A percentile compares a stretch with the other conserved stretches of the same genome.
Evolutionary conservation across 2,113 vertebrate genomes (phyloP).

Genomic region (Cinclus cinclus): DNA sequence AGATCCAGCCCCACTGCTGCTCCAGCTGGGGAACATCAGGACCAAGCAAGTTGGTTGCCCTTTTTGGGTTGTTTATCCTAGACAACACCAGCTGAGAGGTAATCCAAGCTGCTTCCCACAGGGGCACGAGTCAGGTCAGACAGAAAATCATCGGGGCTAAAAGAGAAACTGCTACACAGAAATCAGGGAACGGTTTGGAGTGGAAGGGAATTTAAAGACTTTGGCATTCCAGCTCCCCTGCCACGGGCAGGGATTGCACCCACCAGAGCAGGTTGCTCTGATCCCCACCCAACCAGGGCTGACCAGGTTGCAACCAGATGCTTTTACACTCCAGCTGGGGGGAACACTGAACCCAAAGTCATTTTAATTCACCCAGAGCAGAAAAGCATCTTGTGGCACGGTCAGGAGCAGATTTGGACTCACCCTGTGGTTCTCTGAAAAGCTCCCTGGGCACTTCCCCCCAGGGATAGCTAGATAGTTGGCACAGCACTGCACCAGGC

Average conservation of each 20-base stretch:
- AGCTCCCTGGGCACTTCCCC: neutral
- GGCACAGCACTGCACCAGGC: neutral
- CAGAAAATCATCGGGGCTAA: neutral
- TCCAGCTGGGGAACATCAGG: neutral
- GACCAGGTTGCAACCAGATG: neutral
- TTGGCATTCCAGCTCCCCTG: neutral
- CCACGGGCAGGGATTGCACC: neutral
- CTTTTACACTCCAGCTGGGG: neutral
- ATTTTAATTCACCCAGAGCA: neutral
- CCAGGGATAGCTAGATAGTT: neutral
- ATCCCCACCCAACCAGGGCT: neutral
- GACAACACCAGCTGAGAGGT: neutral
- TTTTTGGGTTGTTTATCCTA: neutral
- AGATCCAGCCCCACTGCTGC: neutral
- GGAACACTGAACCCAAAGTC: neutral
- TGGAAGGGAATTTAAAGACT: neutral
- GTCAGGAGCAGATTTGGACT: neutral
- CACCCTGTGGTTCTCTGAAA: neutral
- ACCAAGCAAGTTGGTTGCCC: fast-evolving
- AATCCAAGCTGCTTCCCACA: neutral
- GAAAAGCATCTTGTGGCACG: neutral
- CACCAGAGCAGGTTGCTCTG: neutral
- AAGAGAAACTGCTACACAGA: neutral
- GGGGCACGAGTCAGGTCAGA: neutral
- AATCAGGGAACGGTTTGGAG: neutral